Base-by-base conservation (phyloP, 1,140 invertebrate genomes). In the Sycophaga agraensis region DNA sequence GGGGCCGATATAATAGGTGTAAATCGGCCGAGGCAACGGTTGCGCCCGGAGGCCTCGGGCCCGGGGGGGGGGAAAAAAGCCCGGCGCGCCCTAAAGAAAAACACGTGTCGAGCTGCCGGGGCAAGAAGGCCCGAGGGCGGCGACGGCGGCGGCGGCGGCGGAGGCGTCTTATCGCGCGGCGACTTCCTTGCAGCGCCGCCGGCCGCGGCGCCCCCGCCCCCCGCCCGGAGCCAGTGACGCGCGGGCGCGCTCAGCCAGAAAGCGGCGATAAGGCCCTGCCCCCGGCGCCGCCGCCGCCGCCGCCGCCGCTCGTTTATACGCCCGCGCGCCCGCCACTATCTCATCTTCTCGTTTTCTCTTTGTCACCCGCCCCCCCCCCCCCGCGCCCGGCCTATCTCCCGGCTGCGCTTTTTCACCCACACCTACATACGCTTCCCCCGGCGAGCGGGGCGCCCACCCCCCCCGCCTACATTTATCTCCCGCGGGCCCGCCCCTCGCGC, bases 261-360 rank as follows among this genome's bases (percentile, higher is more conserved):
- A 79, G 72, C 75, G 68, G 77, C 76, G 78, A 79, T 79, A 80
- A 80, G 78, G 73, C 71, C 72, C 50, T n/a, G 16, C 72, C 40
- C 56, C 62, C 34, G 64, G 46, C 55, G 68, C n/a, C 69, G 46
- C 17, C 31, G 60, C 64, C 48, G 60, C 66, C 55, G 59, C 42
- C 57, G 42, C 58, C 22, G 63, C 65, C 68, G 65, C 65, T 55
- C 59, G 64, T 71, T 72, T 71, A 80, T 51, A 56, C 45, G 19
- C 55, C 62, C 64, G 11, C n/a, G 49, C 64, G 58, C 19, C 46
- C 49, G 45, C 28, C 57, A 46, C 31, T 57, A 50, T 63, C 48
- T 63, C 53, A 50, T 55, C 46, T 50, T 40, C 53, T 48, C 59
- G 40, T 55, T 61, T 55, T 48, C 59, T 61, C 59, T 60, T 60